Conservation (phyloP, 2,113 vertebrate genomes). For the Carettochelys insculpta region DNA sequence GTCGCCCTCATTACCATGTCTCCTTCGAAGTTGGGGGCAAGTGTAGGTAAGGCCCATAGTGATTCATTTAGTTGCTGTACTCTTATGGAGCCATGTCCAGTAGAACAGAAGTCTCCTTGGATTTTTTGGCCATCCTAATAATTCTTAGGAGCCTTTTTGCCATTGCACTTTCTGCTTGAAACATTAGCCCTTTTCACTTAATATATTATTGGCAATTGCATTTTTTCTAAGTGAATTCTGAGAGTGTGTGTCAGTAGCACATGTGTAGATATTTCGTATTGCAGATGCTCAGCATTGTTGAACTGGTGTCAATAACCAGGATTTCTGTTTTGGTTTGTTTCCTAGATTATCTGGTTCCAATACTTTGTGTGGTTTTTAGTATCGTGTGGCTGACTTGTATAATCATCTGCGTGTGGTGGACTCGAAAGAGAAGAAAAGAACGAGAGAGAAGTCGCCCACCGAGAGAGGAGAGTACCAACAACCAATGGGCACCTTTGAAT, state of each 20-base stretch:
- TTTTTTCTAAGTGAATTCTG: background rate
- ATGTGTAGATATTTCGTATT: background rate
- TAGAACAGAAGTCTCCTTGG: background rate
- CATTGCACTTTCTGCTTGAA: no score
- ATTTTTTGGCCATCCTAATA: background rate
- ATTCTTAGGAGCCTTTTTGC: background rate
- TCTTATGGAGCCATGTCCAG: background rate
- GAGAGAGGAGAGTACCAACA: slow-evolving; percentile 87
- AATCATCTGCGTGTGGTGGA: slow-evolving; percentile 92
- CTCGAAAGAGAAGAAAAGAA: slow-evolving; percentile 92
- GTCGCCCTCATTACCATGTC: no score
- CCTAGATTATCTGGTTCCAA: slow-evolving; percentile 87
- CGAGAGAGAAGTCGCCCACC: slow-evolving; percentile 80
- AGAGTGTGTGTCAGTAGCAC: background rate
- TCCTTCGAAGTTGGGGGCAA: no score
- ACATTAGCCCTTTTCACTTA: no score
- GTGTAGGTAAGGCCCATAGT: no score
- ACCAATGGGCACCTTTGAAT: slow-evolving; percentile 89
- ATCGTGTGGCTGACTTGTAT: slow-evolving; percentile 90
- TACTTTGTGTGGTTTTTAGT: slow-evolving; percentile 87
- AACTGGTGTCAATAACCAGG: background rate
- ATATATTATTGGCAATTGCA: background rate
- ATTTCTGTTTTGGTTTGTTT: slow-evolving; percentile 2
- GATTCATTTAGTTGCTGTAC: background rate
- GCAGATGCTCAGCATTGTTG: background rate